Percentiles rank a stretch among this genome's conserved stretches.
These are phyloP conservation scores for Bufo gargarizans DNA, from an alignment of 2,113 vertebrate genomes.

Conservation along the genomic window DNA sequence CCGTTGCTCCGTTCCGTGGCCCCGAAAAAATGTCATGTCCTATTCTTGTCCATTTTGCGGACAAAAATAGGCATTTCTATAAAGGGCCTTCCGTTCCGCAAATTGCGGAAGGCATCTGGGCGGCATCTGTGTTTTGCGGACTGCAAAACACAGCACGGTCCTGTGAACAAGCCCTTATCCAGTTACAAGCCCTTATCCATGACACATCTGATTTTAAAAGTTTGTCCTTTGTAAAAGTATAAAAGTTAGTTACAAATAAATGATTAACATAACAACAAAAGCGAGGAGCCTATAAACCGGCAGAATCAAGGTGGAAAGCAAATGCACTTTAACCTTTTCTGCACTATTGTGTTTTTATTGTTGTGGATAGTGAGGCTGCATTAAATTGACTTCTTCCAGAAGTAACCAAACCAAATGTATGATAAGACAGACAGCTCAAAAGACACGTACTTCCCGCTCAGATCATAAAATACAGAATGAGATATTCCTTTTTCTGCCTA, in stretches of 20 bases:
- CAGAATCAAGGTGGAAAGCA: not conserved
- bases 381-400: slow-evolving; percentile 34
- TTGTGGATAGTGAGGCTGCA: not conserved
- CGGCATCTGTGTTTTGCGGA: no score
- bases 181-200: not conserved
- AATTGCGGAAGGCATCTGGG: no score
- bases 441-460: not conserved
- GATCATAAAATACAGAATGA: slow-evolving; percentile 30
- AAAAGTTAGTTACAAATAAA: slow-evolving; percentile 25
- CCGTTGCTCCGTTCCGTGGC: no score
- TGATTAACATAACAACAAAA: slow-evolving; percentile 46
- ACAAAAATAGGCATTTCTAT: no score
- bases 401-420: slow-evolving; percentile 11
- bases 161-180: no score
- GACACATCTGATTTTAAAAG: not conserved
- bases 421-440: slow-evolving; percentile 9
- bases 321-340: slow-evolving; percentile 24
- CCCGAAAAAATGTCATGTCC: no score
- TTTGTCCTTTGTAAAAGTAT: slow-evolving; percentile 20
- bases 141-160: no score
- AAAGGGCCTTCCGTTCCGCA: no score
- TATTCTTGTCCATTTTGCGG: no score
- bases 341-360: slow-evolving; percentile 1
- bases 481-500: not conserved
- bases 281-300: not conserved